These are phyloP conservation scores for Stenchaetothrips biformis DNA, from an alignment of 2,888 invertebrate genomes.

Conservation along the genomic window DNA sequence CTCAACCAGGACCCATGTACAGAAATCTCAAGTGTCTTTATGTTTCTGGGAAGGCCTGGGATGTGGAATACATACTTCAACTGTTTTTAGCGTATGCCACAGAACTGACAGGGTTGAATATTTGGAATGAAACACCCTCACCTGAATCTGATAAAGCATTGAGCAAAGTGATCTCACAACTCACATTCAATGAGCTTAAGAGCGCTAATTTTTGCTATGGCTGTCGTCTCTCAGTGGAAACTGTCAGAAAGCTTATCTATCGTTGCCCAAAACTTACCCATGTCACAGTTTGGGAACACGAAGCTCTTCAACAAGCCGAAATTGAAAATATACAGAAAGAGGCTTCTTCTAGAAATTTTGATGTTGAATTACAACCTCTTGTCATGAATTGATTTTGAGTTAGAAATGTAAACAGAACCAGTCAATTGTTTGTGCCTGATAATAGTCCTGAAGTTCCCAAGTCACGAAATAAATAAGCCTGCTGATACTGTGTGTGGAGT, in stretches of 20 bases:
- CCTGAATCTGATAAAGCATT: slow-evolving; percentile 31
- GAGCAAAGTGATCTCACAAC: slow-evolving; percentile 26
- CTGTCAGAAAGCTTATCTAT: slow-evolving; percentile 32
- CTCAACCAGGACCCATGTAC: not conserved
- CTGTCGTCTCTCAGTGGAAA: slow-evolving; percentile 27
- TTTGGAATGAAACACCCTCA: slow-evolving; percentile 1
- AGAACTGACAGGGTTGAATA: slow-evolving; percentile 29
- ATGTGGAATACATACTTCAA: slow-evolving; percentile 29
- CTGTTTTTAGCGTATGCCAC: slow-evolving; percentile 33
- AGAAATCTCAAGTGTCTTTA: slow-evolving; percentile 32
- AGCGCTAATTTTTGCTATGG: slow-evolving; percentile 28
- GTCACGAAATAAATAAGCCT: not conserved
- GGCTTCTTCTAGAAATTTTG: slow-evolving; percentile 34
- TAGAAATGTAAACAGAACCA: not conserved
- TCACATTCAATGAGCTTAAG: slow-evolving; percentile 32
- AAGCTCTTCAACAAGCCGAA: slow-evolving; percentile 29
- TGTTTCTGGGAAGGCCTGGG: slow-evolving; percentile 33
- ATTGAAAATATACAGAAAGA: slow-evolving; percentile 32
- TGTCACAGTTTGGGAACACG: slow-evolving; percentile 30
- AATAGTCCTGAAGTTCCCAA: too few species aligned
- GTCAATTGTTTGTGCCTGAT: too few species aligned
- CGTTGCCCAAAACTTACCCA: slow-evolving; percentile 34
- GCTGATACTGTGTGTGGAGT: not conserved
- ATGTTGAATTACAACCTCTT: slow-evolving; percentile 32
- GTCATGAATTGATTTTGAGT: not conserved